Conservation (phyloP, 2,113 vertebrate genomes). For the Melanerpes aurifrons region DNA sequence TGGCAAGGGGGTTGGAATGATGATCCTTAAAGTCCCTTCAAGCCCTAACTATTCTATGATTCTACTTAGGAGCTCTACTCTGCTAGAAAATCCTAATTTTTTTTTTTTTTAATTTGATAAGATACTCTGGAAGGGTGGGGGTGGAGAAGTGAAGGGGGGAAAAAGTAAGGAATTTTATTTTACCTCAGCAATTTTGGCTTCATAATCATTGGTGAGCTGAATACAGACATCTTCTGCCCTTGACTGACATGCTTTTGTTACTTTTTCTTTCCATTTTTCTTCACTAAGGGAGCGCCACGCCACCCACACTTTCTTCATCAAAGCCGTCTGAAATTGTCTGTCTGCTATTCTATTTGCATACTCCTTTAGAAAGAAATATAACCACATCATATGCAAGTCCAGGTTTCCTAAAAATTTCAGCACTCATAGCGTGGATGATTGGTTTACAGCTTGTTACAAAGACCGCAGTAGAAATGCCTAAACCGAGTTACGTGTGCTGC, state of each 20-base stretch:
- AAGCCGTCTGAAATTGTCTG: conserved; percentile 81
- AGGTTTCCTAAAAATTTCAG: not conserved
- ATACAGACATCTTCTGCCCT: conserved; percentile 91
- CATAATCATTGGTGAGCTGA: conserved; percentile 86
- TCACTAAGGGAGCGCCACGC: conserved; percentile 84
- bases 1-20: no score
- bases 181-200: conserved; percentile 87
- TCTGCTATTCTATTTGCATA: conserved; percentile 79
- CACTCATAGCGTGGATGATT: not conserved
- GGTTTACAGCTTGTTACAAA: not conserved
- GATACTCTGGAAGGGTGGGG: not conserved
- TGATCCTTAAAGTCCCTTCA: no score
- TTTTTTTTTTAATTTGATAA: not conserved
- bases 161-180: not conserved
- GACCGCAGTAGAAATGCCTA: not conserved
- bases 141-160: not conserved
- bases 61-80: not conserved
- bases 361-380: conserved; percentile 72
- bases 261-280: conserved; percentile 85
- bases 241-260: conserved; percentile 87
- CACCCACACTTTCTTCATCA: conserved; percentile 89
- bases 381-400: not conserved
- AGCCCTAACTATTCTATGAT: no score
- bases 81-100: not conserved
- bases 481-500: fast-evolving